Base-by-base conservation (phyloP, 2,797 vertebrate genomes). In the Pseudopleuronectes americanus region DNA sequence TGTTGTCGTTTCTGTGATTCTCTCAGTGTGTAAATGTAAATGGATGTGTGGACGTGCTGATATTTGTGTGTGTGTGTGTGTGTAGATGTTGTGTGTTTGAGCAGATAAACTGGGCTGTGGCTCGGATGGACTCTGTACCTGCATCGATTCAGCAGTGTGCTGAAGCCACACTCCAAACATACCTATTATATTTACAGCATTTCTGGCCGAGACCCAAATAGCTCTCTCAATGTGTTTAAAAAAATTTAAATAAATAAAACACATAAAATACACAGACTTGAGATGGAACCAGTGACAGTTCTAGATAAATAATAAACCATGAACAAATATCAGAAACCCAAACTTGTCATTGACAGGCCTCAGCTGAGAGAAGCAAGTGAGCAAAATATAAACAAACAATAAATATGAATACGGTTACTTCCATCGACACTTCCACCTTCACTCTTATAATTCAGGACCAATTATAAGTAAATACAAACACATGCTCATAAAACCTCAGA, bases 351-450 rank as follows among this genome's bases (percentile, higher is more conserved):
- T 84, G 78, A 68, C 77, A 60, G 79, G 74, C 76, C 76, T 80
- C 81, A 61, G 78, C 75, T 55, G 56, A 80, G 66, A 83, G 77
- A 77, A 81, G 77, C 65, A 77, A 79, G 77, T 81, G 82, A 81
- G 74, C 66, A 54, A 77, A 85, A 91, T 68, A 19, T 33, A 90
- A 88, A 73, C 43, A 76, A 90, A 90, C 74, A 73, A 83, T 87
- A 90, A 87, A 90, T 88, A 90, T 90, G 87, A 89, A 90, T 38
- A 31, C 80, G 81, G 81, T 85, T 85, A 92, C 88, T 90, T 85
- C 81, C 84, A 90, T 86, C 81, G 68, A 85, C 66, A 92, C 81
- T 86, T 87, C 82, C 88, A 92, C 84, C 85, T 87, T 83, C 72
- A 91, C 88, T 86, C 85, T 85, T 85, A 88, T 87, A 92, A 87